Base-by-base conservation (phyloP, 2,888 invertebrate species). In the Drosophila mulleri region DNA sequence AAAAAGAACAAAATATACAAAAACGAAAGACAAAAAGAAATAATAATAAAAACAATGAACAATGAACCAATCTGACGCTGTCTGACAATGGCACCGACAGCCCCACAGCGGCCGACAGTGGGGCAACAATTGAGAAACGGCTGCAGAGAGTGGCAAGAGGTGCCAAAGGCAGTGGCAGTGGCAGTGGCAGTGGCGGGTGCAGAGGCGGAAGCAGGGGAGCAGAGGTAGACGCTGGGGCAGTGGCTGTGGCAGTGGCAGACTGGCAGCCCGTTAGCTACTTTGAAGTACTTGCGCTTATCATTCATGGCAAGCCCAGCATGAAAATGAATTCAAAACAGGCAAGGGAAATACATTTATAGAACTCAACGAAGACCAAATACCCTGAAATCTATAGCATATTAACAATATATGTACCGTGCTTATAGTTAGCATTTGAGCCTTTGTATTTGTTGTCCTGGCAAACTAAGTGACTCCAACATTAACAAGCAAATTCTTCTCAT, bases 261-360 rank as follows among this genome's bases (percentile, higher is more conserved):
- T 20, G 66, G 5, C 45, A 62, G 71, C 48, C 53, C 58, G 20
- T 47, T 58, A 42, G 75, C 56, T 65, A 66, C 75, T 75, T 75
- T 79, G 57, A 74, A 70, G 75, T 70, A 63, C 60, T 79, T 75
- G 47, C 63, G 71, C 75, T 88, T 88, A 88, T 83, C 83, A 82
- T 73, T 79, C 61, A 79, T 59, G 71, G 58, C 64, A 65, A 65
- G 37, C 50, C 56, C 60, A 64, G 61, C 75, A 76, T 57, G 53
- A 66, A 78, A 66, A 67, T 69, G 64, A 68, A 77, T 61, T 12
- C 8, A 26, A 29, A 20, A 48, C 37, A 20, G 26, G 2, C 29
- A 50, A 53, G 23, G 12, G n/a, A 39, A 53, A 41, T 11, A 26
- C 1, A 29, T 41, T 0, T 41, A 18, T 18, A 12, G 16, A 18